Percentiles rank a stretch among this genome's conserved stretches.
Evolutionary conservation across 2,113 vertebrate genomes (phyloP).

Genomic region (Chaetura pelagica): DNA sequence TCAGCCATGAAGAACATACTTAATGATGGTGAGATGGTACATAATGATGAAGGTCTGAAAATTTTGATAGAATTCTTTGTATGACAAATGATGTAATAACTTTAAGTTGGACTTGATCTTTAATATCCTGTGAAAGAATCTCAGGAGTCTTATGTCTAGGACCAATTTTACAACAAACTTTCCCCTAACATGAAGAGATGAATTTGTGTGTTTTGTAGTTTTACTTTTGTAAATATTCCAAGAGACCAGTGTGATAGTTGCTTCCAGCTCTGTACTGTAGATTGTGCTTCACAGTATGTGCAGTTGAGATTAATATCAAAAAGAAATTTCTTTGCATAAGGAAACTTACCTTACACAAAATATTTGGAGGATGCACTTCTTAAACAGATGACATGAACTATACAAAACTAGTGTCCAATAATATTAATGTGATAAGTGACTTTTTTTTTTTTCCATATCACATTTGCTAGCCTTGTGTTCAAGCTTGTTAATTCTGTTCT

Average conservation of each 20-base stretch:
- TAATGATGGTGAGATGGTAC: conserved; percentile 16
- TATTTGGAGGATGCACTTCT: neutral
- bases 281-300: neutral
- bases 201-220: neutral
- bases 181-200: neutral
- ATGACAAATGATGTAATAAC: conserved; percentile 30
- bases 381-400: neutral
- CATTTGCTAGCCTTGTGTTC: neutral
- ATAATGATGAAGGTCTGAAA: conserved; percentile 30
- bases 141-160: neutral
- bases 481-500: neutral
- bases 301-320: neutral
- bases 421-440: neutral
- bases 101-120: neutral
- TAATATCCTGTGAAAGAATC: neutral
- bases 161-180: neutral
- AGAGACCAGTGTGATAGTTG: neutral
- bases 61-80: neutral
- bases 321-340: neutral
- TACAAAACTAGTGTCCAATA: neutral
- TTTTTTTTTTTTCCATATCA: neutral
- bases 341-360: neutral
- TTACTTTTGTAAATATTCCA: neutral
- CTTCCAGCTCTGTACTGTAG: neutral
- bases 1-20: conserved; percentile 40